Evolutionary conservation across 2,888 invertebrate genomes (phyloP).

Genomic region (Plagodis pulveraria): DNA sequence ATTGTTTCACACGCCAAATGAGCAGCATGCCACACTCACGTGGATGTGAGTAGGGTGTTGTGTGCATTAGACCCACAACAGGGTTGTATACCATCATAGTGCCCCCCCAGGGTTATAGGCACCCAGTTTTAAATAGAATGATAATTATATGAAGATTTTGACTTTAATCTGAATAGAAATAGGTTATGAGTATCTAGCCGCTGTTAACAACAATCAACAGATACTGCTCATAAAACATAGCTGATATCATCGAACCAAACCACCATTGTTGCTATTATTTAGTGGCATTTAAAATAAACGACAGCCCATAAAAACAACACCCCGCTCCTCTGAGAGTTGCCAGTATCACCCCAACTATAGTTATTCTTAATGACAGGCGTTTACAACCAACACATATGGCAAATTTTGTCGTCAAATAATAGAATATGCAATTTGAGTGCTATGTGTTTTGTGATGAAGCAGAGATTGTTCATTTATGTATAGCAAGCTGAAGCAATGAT

Average conservation of each 20-base stretch:
- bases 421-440: conserved; percentile 50
- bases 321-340: conserved; percentile 58
- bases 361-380: conserved; percentile 66
- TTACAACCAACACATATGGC: conserved; percentile 71
- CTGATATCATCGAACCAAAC: conserved; percentile 45
- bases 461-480: conserved; percentile 7
- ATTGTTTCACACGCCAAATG: no score
- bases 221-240: background rate
- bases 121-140: no score
- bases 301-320: conserved; percentile 60
- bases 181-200: no score
- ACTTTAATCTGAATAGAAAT: no score
- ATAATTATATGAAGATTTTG: no score
- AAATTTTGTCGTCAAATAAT: conserved; percentile 45
- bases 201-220: background rate
- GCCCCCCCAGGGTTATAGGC: no score
- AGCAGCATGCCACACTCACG: no score
- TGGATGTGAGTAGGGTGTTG: no score
- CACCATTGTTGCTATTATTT: conserved; percentile 57
- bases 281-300: conserved; percentile 75
- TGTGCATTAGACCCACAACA: no score
- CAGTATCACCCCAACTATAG: conserved; percentile 44
- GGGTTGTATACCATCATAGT: no score
- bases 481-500: no score
- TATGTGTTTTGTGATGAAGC: conserved; percentile 23